A percentile compares a stretch with the other conserved stretches of the same genome.
Conservation (phyloP, 2,797 vertebrate genomes). For the Mus minutoides region DNA sequence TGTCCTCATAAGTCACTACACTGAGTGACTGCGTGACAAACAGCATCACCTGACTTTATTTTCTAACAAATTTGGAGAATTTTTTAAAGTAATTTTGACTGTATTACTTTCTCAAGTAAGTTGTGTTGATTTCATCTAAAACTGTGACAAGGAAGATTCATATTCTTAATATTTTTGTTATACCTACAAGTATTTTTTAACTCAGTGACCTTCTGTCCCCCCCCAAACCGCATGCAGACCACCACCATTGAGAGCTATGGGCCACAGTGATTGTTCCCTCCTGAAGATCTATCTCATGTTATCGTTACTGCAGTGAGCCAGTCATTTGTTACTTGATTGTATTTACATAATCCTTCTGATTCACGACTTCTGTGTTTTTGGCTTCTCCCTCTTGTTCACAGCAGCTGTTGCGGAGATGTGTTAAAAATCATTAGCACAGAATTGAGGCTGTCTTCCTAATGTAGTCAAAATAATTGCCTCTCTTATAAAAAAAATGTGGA, state of each 20-base stretch:
- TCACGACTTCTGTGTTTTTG: slow-evolving; percentile 63
- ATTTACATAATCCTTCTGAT: slow-evolving; percentile 55
- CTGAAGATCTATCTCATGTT: neutral
- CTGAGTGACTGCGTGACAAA: neutral
- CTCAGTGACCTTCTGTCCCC: neutral
- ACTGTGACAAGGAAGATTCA: neutral
- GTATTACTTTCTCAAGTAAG: neutral
- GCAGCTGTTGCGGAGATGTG: slow-evolving; percentile 68
- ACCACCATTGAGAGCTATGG: neutral
- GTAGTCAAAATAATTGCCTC: slow-evolving; percentile 76
- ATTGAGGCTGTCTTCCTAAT: slow-evolving; percentile 69
- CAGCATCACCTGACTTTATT: neutral
- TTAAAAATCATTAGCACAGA: slow-evolving; percentile 77
- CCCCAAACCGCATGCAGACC: neutral
- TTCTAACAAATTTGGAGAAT: slow-evolving; percentile 1
- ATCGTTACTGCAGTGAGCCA: neutral
- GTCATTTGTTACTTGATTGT: neutral
- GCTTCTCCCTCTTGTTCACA: slow-evolving; percentile 60
- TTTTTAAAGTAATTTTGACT: slow-evolving; percentile 46
- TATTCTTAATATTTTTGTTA: slow-evolving; percentile 44
- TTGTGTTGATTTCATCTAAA: slow-evolving; percentile 29
- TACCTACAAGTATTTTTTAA: neutral
- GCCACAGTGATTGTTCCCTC: neutral
- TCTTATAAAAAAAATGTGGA: slow-evolving; percentile 54
- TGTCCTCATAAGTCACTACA: neutral